Evolutionary conservation across 2,113 vertebrate genomes (phyloP).

Genomic region (Malurus melanocephalus): DNA sequence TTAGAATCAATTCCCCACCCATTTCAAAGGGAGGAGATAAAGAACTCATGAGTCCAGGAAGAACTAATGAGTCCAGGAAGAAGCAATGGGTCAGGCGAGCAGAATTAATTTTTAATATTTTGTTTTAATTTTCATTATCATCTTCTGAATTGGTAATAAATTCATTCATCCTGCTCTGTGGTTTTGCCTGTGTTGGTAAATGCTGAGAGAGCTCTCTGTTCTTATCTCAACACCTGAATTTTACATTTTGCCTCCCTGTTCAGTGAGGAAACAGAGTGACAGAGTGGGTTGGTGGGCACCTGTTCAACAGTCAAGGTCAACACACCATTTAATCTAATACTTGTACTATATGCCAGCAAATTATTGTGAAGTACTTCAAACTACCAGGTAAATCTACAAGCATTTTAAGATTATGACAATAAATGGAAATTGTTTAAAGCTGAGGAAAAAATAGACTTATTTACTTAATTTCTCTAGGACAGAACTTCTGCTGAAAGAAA

Average conservation of each 20-base stretch:
- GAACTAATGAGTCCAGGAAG: background rate
- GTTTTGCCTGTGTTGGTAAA: background rate
- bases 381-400: background rate
- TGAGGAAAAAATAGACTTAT: background rate
- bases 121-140: background rate
- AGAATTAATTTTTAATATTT: background rate
- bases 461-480: background rate
- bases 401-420: background rate
- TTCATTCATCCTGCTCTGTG: background rate
- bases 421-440: background rate
- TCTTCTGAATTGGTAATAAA: background rate
- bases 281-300: too few relatives aligned
- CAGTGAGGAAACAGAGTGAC: background rate
- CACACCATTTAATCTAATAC: background rate
- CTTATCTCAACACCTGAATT: background rate
- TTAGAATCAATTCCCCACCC: background rate
- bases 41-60: too few relatives aligned
- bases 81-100: background rate
- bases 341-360: background rate
- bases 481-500: background rate
- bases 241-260: background rate
- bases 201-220: background rate
- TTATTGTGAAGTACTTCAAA: background rate
- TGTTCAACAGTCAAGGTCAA: background rate
- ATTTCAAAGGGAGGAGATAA: background rate